These are phyloP conservation scores for Gracilinanus agilis DNA, from an alignment of 2,113 vertebrate genomes.

Conservation along the genomic window DNA sequence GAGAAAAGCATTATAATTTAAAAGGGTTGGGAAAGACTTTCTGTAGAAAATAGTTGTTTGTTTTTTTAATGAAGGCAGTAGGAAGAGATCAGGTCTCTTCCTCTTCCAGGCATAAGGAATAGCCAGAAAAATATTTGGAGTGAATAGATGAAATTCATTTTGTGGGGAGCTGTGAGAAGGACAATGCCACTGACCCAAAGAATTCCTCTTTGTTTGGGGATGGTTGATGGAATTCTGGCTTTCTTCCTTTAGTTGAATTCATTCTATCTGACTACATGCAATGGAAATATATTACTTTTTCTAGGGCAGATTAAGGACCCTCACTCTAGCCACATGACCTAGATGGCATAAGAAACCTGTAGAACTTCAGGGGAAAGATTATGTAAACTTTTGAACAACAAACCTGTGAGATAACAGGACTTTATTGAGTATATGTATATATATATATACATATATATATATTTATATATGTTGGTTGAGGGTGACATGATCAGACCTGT, in stretches of 20 bases:
- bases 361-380: neutral
- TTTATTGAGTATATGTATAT: neutral
- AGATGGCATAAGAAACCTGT: neutral
- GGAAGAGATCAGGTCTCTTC: too few relatives aligned
- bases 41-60: neutral
- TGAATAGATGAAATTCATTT: neutral
- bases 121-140: neutral
- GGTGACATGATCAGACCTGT: neutral
- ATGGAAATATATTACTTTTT: too few relatives aligned
- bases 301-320: too few relatives aligned
- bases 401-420: neutral
- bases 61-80: neutral
- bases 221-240: neutral
- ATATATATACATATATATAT: neutral
- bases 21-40: neutral
- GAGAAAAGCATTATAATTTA: neutral
- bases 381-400: neutral
- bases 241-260: too few relatives aligned
- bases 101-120: neutral
- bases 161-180: neutral
- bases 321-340: too few relatives aligned
- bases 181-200: neutral
- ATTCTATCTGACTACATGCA: too few relatives aligned
- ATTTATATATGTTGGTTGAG: neutral
- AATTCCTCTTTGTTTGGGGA: neutral